Evolutionary conservation across 2,113 vertebrate species (phyloP).

Genomic region (Microcebus tavaratra): DNA sequence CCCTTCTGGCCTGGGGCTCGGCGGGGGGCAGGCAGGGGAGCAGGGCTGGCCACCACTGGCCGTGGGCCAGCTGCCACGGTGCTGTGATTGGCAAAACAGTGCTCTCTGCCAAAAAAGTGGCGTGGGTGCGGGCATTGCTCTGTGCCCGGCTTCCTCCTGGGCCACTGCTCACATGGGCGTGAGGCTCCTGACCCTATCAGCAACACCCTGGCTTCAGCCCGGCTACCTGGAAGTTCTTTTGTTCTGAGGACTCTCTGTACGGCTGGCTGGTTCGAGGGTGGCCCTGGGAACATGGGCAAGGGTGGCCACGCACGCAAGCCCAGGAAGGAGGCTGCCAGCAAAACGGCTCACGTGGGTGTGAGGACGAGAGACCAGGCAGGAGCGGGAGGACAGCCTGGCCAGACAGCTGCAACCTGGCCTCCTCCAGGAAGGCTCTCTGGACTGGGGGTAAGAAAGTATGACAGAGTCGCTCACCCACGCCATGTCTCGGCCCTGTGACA

Average conservation of each 20-base stretch:
- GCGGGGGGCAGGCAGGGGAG: neutral
- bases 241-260: constrained; percentile 60
- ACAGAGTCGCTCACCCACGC: neutral
- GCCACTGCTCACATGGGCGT: neutral
- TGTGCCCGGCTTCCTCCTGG: constrained; percentile 29
- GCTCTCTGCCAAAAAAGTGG: constrained; percentile 48
- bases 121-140: neutral
- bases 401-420: neutral
- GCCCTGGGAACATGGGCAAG: constrained; percentile 58
- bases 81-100: neutral
- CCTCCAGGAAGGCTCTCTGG: constrained; percentile 53
- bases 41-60: neutral
- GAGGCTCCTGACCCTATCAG: constrained; percentile 61
- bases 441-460: neutral
- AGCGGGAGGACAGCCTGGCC: neutral
- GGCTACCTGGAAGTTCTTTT: constrained; percentile 67
- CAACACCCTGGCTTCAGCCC: neutral
- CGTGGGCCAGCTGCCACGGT: neutral
- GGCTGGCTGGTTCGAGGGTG: neutral
- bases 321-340: constrained; percentile 24
- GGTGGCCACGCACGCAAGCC: neutral
- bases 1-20: constrained; percentile 29
- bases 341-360: neutral
- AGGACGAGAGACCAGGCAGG: neutral
- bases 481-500: neutral